Base-by-base conservation (phyloP, 2,888 invertebrate species). In the Yponomeuta malinellus region DNA sequence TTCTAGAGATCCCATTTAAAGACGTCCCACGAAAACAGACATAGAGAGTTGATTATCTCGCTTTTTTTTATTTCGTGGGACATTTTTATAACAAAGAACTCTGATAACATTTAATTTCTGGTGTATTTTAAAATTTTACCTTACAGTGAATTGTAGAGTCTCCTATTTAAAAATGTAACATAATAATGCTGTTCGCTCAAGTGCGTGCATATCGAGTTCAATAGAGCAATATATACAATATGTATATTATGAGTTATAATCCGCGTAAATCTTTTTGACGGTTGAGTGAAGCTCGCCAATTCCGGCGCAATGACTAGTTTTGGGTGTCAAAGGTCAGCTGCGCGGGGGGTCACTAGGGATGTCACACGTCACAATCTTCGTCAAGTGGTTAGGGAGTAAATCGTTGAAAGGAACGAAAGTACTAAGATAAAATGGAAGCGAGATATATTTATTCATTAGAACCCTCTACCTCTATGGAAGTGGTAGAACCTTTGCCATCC, bases 81-180 rank as follows among this genome's bases (percentile, higher is more conserved):
- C 33, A 67, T 67, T 37, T 15, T 37, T 9, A 43, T 1, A 29
- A 9, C 33, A 67, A 67, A 12, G 31, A 52, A 1, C 23, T 74
- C 74, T 77, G 76, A 78, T 82, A 81, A 79, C 78, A 79, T 83
- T 81, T 69, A 79, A 77, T 78, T 80, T 82, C 83, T 91, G 91
- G 91, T 91, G 91, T 91, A 80, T 88, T 89, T 84, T 82, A 15
- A 65, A 37, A 75, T 78, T 81, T 86, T 90, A 91, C 91, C 91
- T 91, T 90, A 91, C 91, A 91, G 91, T 91, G 91, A 89, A 82
- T 81, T 73, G 77, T 79, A 70, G 72, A 77, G 76, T 72, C 74
- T 79, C 80, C 79, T 80, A 77, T 85, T 85, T 82, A 48, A 48
- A 70, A 70, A 70, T 66, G 31, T 33, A 33, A 66, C 31, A 64